Evolutionary conservation across 2,888 invertebrate genomes (phyloP).

Genomic region (Disparrhopalites patrizii): DNA sequence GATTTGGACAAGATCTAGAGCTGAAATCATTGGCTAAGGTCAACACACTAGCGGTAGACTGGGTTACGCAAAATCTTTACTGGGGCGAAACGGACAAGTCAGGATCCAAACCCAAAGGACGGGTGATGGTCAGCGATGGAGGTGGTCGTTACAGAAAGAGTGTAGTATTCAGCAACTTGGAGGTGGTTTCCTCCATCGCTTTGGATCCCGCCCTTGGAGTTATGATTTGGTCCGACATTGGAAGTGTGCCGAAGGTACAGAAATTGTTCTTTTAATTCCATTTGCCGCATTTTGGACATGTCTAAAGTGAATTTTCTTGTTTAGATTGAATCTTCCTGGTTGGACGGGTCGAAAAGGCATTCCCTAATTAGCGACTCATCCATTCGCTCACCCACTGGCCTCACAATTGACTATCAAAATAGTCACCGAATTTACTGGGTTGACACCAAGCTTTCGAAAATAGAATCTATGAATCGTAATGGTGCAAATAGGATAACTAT

Average conservation of each 20-base stretch:
- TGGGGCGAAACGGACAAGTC: conserved; percentile 80
- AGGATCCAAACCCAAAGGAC: conserved; percentile 55
- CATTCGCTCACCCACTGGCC: conserved; percentile 79
- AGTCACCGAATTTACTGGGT: conserved; percentile 91
- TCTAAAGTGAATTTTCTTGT: not conserved
- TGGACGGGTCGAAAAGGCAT: conserved; percentile 88
- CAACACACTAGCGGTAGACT: conserved; percentile 86
- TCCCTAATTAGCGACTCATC: conserved; percentile 73
- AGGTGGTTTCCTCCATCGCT: conserved; percentile 81
- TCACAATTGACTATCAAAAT: conserved; percentile 86
- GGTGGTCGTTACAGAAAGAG: conserved; percentile 85
- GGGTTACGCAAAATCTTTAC: conserved; percentile 88
- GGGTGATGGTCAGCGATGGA: conserved; percentile 77
- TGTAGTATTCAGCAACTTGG: conserved; percentile 70
- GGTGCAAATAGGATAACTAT: conserved; percentile 71
- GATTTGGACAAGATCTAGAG: conserved; percentile 80
- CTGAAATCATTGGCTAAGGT: conserved; percentile 59
- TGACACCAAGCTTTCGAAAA: conserved; percentile 84
- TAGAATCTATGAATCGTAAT: conserved; percentile 79
- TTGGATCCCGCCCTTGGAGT: conserved; percentile 77
- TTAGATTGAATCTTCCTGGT: conserved; percentile 84
- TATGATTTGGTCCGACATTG: conserved; percentile 93
- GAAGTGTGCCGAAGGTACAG: conserved; percentile 76
- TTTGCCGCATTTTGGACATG: not conserved
- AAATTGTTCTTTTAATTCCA: not conserved